A percentile compares a stretch with the other conserved stretches of the same genome.
These are phyloP conservation scores for Bombus picipes DNA, from an alignment of 1,140 invertebrate species.

Conservation along the genomic window DNA sequence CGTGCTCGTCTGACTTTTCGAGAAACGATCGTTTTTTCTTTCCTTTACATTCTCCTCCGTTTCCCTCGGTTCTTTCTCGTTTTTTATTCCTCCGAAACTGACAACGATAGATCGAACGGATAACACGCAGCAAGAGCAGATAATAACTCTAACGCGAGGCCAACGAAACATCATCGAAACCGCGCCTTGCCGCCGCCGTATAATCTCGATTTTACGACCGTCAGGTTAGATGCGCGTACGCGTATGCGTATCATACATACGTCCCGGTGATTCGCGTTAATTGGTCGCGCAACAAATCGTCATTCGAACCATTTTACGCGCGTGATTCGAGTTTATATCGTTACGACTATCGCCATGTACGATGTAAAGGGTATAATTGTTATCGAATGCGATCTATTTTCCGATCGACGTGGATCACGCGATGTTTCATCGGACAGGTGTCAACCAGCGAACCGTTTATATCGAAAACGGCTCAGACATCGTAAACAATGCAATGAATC, in stretches of 20 bases:
- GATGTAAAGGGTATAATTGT: background rate
- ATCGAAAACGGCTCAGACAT: background rate
- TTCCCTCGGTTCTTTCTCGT: background rate
- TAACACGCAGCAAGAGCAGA: background rate
- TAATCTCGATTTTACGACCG: constrained; percentile 18
- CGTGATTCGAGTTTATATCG: background rate
- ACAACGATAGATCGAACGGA: background rate
- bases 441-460: background rate
- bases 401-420: background rate
- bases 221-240: background rate
- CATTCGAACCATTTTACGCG: background rate
- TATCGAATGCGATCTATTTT: background rate
- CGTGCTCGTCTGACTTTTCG: background rate
- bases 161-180: background rate
- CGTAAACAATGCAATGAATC: constrained; percentile 14
- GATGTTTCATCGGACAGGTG: background rate
- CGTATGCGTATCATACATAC: background rate
- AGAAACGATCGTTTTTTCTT: background rate
- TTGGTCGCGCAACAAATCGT: background rate
- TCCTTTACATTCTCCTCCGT: background rate
- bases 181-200: background rate
- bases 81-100: background rate
- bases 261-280: background rate
- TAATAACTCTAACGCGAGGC: background rate
- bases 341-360: background rate